Conservation (phyloP, 2,113 vertebrate genomes). For the Pavo muticus region DNA sequence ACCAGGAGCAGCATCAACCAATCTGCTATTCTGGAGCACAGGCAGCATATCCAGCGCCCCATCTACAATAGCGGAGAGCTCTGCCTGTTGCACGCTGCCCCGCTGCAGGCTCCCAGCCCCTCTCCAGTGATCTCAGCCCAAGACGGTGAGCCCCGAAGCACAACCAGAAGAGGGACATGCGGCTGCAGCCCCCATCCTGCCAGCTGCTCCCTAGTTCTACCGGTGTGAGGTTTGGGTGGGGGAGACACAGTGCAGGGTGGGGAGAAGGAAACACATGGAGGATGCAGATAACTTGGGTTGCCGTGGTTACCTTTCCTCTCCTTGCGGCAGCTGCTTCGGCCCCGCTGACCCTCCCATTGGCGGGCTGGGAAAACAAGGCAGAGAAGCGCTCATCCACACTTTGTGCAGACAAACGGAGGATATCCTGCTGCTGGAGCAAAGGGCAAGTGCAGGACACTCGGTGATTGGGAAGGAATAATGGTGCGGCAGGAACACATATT, state of each 20-base stretch:
- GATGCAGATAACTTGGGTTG: conserved; percentile 87
- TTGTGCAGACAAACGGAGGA: conserved; percentile 81
- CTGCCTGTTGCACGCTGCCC: not conserved
- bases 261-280: conserved; percentile 86
- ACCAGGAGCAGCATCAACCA: conserved; percentile 57
- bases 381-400: conserved; percentile 73
- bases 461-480: not conserved
- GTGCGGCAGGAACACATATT: not conserved
- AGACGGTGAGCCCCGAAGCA: not conserved
- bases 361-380: conserved; percentile 67
- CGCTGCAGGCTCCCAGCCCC: not conserved
- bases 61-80: conserved; percentile 52
- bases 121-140: conserved; percentile 40
- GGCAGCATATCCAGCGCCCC: conserved; percentile 40
- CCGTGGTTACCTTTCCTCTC: conserved; percentile 84
- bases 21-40: conserved; percentile 8
- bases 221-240: conserved; percentile 62
- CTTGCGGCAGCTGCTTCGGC: conserved; percentile 67
- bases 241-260: conserved; percentile 66
- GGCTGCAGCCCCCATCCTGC: conserved; percentile 56
- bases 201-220: conserved; percentile 59
- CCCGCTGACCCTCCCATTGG: conserved; percentile 63
- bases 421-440: conserved; percentile 78
- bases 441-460: conserved; percentile 58
- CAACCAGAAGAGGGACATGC: not conserved